Conservation (phyloP, 23 tunicate genomes). For the Halocynthia roretzi region DNA sequence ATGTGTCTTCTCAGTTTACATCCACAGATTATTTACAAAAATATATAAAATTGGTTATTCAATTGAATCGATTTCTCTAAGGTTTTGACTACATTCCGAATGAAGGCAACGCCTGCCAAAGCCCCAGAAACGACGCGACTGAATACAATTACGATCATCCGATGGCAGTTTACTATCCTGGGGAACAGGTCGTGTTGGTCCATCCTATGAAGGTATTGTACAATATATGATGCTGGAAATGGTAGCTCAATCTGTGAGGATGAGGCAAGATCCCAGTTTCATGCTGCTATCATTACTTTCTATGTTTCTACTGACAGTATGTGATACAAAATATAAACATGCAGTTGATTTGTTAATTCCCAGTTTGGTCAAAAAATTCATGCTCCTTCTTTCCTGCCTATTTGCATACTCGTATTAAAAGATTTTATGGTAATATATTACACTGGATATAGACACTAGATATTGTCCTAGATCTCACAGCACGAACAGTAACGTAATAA, state of each 20-base stretch:
- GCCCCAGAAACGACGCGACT: not conserved
- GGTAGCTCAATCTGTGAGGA: no score
- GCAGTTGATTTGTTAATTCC: not conserved
- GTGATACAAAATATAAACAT: not conserved
- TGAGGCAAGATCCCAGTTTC: no score
- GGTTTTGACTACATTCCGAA: constrained; percentile 55
- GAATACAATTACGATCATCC: constrained; percentile 53
- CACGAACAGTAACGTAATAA: no score
- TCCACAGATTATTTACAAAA: no score
- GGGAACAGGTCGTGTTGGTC: constrained; percentile 89
- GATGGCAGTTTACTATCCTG: constrained; percentile 85
- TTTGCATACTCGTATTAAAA: no score
- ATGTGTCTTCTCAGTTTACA: no score
- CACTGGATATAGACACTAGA: no score
- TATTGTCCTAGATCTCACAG: no score
- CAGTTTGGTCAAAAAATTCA: not conserved
- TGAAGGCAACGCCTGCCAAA: constrained; percentile 28
- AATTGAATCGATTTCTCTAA: not conserved
- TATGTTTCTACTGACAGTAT: not conserved
- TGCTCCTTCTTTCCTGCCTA: no score
- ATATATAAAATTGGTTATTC: no score
- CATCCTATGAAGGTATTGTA: constrained; percentile 90
- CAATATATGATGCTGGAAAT: no score
- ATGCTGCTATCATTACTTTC: not conserved
- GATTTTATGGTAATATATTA: no score